Evolutionary conservation across 2,797 vertebrate genomes (phyloP).

Genomic region (Chelonia mydas): DNA sequence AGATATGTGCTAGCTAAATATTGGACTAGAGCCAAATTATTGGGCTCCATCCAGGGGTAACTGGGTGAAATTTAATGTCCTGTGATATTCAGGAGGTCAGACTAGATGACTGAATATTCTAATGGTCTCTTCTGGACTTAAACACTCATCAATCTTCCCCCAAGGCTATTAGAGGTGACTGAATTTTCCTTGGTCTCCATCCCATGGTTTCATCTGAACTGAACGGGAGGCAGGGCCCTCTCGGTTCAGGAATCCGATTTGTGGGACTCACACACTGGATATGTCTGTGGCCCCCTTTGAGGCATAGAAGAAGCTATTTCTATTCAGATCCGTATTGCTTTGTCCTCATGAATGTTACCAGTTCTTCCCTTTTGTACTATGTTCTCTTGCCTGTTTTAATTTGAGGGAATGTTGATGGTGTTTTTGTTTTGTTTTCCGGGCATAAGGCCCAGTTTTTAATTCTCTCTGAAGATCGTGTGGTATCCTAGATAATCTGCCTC

Average conservation of each 20-base stretch:
- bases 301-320: background rate
- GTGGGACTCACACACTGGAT: background rate
- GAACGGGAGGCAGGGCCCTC: background rate
- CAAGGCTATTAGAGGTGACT: background rate
- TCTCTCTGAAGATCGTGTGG: background rate
- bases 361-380: slow-evolving; percentile 35
- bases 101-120: slow-evolving; percentile 24
- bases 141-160: background rate
- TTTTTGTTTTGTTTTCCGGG: background rate
- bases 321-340: background rate
- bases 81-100: background rate
- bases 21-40: background rate
- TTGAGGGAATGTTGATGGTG: slow-evolving; percentile 20
- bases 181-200: slow-evolving; percentile 4
- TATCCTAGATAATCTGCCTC: accelerated
- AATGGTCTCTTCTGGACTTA: background rate
- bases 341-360: slow-evolving; percentile 8
- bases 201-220: accelerated
- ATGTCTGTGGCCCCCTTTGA: background rate
- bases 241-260: background rate
- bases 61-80: slow-evolving; percentile 22
- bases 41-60: slow-evolving; percentile 21
- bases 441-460: background rate
- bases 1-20: background rate
- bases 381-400: slow-evolving; percentile 17